Percentiles rank a stretch among this genome's conserved stretches.
Conservation (phyloP, 2,888 invertebrate species). For the Tupiocoris notatus region DNA sequence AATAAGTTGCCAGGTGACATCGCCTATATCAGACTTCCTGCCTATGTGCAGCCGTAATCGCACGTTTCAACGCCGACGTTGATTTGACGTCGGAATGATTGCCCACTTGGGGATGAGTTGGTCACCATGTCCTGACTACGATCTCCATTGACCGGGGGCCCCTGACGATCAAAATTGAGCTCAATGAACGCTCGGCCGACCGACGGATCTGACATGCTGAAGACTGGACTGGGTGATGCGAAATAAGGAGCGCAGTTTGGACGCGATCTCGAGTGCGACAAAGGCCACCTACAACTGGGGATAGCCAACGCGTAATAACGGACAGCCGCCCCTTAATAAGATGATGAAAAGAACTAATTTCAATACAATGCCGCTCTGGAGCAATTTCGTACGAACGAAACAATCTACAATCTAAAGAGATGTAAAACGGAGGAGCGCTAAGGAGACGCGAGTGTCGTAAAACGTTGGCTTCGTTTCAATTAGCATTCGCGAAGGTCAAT, state of each 20-base stretch:
- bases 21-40: too few relatives aligned
- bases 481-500: too few relatives aligned
- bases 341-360: neutral
- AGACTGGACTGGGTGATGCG: neutral
- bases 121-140: neutral
- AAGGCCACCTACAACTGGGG: neutral
- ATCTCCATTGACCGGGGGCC: conserved; percentile 9
- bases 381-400: neutral
- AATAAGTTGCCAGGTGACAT: too few relatives aligned
- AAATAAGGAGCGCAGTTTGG: neutral
- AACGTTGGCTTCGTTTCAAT: too few relatives aligned
- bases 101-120: conserved; percentile 31
- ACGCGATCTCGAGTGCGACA: neutral
- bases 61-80: too few relatives aligned
- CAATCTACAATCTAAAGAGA: too few relatives aligned
- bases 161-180: conserved; percentile 24
- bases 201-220: neutral
- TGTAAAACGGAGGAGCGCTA: too few relatives aligned
- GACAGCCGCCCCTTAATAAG: neutral
- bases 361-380: neutral
- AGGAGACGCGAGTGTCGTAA: too few relatives aligned
- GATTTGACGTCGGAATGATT: conserved; percentile 26
- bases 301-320: neutral
- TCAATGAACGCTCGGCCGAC: conserved; percentile 6
- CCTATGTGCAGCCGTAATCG: too few relatives aligned